Conservation (phyloP, 2,113 vertebrate genomes). For the human region DNA sequence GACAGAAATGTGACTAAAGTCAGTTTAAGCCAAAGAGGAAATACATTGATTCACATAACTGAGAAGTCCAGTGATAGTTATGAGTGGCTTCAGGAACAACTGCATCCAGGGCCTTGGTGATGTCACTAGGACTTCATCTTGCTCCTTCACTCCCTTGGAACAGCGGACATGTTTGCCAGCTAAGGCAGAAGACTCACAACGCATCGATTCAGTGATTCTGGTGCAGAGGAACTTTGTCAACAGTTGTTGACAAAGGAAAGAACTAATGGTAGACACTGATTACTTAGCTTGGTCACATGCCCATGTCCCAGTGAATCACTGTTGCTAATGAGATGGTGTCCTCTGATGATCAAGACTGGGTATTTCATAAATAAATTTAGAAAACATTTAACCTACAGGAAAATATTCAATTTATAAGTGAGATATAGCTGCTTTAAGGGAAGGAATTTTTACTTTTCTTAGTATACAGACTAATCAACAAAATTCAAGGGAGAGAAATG, state of each 20-base stretch:
- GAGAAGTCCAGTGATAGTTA: not conserved
- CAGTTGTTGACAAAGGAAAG: not conserved
- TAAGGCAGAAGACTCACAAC: not conserved
- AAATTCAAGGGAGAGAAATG: not conserved
- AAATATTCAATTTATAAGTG: not conserved
- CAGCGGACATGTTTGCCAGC: rapidly evolving
- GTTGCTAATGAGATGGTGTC: not conserved
- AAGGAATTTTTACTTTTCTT: slow-evolving; percentile 19
- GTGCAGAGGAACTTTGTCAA: not conserved
- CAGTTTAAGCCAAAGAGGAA: not conserved
- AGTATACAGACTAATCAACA: not conserved
- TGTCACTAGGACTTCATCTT: not conserved
- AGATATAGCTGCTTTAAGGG: not conserved
- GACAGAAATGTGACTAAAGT: not conserved
- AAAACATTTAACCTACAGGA: slow-evolving; percentile 9
- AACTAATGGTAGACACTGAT: not conserved
- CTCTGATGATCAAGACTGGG: not conserved
- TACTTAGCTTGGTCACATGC: not conserved
- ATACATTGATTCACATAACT: not conserved
- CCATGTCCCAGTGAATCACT: not conserved
- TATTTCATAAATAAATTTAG: not conserved
- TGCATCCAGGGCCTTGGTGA: not conserved
- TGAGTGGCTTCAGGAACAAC: not conserved
- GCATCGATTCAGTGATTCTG: too few relatives aligned
- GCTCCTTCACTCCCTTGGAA: not conserved